phyloP scores from a whole-genome alignment of 1,140 invertebrate genomes.

The Diorhabda elongata region DNA sequence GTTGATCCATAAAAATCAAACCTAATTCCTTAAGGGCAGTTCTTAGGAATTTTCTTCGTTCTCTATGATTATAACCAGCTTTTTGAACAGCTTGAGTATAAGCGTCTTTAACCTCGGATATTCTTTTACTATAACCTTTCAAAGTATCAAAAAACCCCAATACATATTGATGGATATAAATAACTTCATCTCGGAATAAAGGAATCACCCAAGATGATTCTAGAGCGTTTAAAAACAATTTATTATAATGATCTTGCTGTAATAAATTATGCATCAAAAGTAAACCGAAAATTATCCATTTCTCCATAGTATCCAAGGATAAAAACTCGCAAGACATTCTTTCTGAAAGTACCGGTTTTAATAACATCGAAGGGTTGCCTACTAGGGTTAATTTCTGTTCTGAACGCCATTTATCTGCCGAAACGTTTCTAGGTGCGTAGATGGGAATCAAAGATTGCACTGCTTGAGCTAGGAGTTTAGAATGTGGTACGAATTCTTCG shows the following conservation, averaged over 20 bases:
- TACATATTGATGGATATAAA: constrained; percentile 93
- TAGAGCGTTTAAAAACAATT: constrained; percentile 87
- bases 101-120: constrained; percentile 92
- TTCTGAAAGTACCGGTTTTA: constrained; percentile 92
- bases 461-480: constrained; percentile 79
- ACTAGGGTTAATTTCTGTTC: constrained; percentile 93
- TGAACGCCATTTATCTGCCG: constrained; percentile 90
- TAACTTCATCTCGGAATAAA: constrained; percentile 94
- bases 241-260: constrained; percentile 73
- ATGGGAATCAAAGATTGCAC: constrained; percentile 82
- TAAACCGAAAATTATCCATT: constrained; percentile 95
- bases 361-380: constrained; percentile 82
- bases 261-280: constrained; percentile 81
- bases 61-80: constrained; percentile 85
- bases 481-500: constrained; percentile 95
- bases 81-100: constrained; percentile 86
- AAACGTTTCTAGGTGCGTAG: constrained; percentile 85
- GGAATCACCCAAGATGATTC: constrained; percentile 92
- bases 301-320: constrained; percentile 90
- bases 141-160: constrained; percentile 91
- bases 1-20: constrained; percentile 94
- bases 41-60: constrained; percentile 92
- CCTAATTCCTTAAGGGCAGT: constrained; percentile 93
- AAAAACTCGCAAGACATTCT: constrained; percentile 97
- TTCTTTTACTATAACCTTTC: constrained; percentile 90